Conservation (phyloP, 64 coral and sea anemone species). For the Orbicella faveolata region DNA sequence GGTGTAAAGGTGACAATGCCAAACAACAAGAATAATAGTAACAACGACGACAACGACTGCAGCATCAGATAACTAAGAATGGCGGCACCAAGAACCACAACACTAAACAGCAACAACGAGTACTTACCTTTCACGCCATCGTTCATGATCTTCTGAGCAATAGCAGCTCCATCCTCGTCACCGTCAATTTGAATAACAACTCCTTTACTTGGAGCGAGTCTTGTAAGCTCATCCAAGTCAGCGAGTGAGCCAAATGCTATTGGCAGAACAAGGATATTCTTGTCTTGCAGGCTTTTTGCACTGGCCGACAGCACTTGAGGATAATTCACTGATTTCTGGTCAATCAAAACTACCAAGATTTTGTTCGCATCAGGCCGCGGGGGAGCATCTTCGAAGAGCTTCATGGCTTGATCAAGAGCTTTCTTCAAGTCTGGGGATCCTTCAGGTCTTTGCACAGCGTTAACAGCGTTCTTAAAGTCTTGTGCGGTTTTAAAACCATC, state of each 20-base stretch:
- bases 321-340: conserved; percentile 16
- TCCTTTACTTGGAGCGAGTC: conserved; percentile 5
- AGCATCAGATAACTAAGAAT: not conserved
- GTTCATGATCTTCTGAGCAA: conserved; percentile 23
- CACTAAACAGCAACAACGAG: not conserved
- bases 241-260: conserved; percentile 17
- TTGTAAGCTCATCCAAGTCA: conserved; percentile 4
- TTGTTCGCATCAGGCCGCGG: not conserved
- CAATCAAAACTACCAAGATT: conserved; percentile 21
- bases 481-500: conserved; percentile 13
- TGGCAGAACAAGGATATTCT: not conserved
- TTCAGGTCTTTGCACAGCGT: not conserved
- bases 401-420: not conserved
- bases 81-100: not conserved
- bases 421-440: conserved; percentile 19
- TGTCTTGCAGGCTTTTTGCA: not conserved
- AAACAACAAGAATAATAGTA: no score
- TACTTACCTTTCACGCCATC: conserved; percentile 19
- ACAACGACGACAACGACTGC: no score
- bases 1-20: no score
- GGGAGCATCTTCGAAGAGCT: not conserved
- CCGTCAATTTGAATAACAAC: conserved; percentile 16
- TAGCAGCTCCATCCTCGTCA: not conserved
- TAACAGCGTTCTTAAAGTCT: not conserved
- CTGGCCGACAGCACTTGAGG: conserved; percentile 12